phyloP scores from a whole-genome alignment of 1,140 invertebrate genomes.

The Globodera rostochiensis region DNA sequence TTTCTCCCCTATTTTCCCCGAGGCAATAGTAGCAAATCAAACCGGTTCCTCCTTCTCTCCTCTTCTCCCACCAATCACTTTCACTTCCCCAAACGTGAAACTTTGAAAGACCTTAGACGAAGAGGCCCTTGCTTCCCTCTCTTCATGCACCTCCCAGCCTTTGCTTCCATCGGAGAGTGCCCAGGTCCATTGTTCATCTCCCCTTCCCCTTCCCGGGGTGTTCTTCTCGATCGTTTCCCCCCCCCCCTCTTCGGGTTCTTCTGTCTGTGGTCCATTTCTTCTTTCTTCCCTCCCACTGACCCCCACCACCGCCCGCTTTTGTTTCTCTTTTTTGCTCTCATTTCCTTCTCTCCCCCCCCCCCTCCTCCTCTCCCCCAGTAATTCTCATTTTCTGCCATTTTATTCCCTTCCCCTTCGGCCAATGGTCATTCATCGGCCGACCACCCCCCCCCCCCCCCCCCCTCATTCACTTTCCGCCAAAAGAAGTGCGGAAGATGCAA shows the following conservation, averaged over 20 bases:
- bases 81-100: not conserved
- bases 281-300: not conserved
- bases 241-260: not conserved
- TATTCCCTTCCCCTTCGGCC: not conserved
- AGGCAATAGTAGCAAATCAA: not conserved
- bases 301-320: too few relatives aligned
- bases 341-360: not conserved
- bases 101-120: too few relatives aligned
- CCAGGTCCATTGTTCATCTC: too few relatives aligned
- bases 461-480: not conserved
- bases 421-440: not conserved
- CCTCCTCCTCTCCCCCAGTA: not conserved
- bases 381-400: not conserved
- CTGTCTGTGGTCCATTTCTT: not conserved
- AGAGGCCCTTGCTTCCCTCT: too few relatives aligned
- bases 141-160: not conserved
- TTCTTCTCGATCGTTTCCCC: not conserved
- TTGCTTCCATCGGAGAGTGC: not conserved
- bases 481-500: not conserved
- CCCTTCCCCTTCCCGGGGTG: too few relatives aligned
- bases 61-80: not conserved
- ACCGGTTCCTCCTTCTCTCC: not conserved
- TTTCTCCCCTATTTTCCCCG: not conserved
- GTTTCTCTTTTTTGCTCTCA: too few relatives aligned
- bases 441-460: too few relatives aligned